A percentile compares a stretch with the other conserved stretches of the same genome.
phyloP scores from a whole-genome alignment of 2,113 vertebrate genomes.

The Eidolon helvum region DNA sequence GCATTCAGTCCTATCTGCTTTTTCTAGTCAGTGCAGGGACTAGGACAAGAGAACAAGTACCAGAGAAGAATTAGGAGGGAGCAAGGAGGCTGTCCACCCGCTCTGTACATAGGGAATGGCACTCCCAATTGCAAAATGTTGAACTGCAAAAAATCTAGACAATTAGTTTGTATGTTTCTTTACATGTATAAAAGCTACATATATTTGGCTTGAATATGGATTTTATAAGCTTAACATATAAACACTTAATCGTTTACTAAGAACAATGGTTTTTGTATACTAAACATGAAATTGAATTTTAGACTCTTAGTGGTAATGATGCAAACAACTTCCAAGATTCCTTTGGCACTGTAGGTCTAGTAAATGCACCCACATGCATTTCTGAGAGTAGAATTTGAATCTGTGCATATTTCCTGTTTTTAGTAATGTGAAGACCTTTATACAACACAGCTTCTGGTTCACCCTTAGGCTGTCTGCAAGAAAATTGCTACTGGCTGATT shows the following conservation, averaged over 20 bases:
- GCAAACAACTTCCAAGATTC: neutral
- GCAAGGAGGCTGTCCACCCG: neutral
- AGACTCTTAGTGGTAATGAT: neutral
- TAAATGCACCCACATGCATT: neutral
- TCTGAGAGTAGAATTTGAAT: conserved; percentile 2
- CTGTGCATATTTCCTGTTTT: neutral
- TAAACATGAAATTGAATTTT: conserved; percentile 9
- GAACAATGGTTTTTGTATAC: neutral
- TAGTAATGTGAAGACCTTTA: neutral
- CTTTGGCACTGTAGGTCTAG: neutral
- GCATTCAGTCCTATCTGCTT: conserved; percentile 45
- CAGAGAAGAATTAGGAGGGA: neutral
- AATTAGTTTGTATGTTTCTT: neutral
- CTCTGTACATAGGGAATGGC: neutral
- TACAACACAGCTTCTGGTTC: neutral
- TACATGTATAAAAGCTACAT: neutral
- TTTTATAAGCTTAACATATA: neutral
- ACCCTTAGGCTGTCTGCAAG: neutral
- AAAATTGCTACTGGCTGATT: neutral
- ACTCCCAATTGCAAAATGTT: neutral
- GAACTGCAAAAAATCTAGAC: conserved; percentile 3
- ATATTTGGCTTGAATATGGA: neutral
- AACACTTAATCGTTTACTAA: neutral
- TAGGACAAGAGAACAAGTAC: neutral
- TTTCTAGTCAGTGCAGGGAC: conserved; percentile 11